Base-by-base conservation (phyloP, 2,888 invertebrate genomes). In the Drosophila picticornis region DNA sequence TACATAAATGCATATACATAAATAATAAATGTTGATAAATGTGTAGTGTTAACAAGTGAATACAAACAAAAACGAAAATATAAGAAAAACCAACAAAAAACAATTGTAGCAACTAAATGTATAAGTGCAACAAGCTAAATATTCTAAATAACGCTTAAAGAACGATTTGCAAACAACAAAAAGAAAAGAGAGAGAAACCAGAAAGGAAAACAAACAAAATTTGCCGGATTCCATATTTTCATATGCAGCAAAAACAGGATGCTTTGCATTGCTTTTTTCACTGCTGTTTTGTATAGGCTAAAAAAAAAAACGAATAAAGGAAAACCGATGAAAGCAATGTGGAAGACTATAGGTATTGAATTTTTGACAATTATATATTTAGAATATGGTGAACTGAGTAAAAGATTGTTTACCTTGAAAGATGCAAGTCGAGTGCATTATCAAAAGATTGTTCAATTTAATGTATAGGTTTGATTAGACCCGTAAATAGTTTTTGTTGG, bases 11-110 rank as follows among this genome's bases (percentile, higher is more conserved):
- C 46, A 75, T 50, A 80, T 62, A 67, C 70, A 70, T 62, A 73
- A 83, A 65, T 73, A 85, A 63, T 88, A 86, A 88, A 90, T 88
- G 87, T 88, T 88, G 87, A 84, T 88, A 86, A 88, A 88, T 88
- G 87, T 88, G 90, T 88, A 88, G 87, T 90, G 87, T 88, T 90
- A 86, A 88, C 50, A 40, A 83, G 53, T 72, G 71, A 68, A 72
- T 13, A 43, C 65, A 58, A 65, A 38, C 52, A 52, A 67, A 61
- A 59, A 56, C 16, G 43, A 9, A 46, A 46, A 16, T 25, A 46
- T 46, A 46, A 25, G 46, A 46, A 25, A 46, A 46, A 25, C 46
- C 48, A 56, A 46, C n/a, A 66, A 50, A 68, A 62, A 56, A 50
- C 29, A 69, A 73, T 63, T 73, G 68, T 68, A 80, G 76, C 53